phyloP scores from a whole-genome alignment of 2,888 invertebrate genomes.

The Netelia inedita region DNA sequence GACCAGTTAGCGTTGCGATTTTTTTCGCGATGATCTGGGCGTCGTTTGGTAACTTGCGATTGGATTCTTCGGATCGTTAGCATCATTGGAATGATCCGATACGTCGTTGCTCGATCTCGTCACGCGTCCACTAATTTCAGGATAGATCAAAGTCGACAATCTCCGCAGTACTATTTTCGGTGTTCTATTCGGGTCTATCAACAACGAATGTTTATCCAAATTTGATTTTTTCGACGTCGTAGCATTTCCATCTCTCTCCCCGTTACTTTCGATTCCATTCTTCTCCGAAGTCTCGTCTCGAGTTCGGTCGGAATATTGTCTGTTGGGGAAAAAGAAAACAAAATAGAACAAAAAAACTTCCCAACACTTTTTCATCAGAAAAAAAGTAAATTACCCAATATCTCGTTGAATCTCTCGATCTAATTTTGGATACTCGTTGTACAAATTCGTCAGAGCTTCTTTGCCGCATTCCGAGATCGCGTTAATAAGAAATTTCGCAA shows the following conservation, averaged over 20 bases:
- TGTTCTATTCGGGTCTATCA: slow-evolving; percentile 50
- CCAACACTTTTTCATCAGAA: neutral
- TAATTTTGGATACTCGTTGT: slow-evolving; percentile 80
- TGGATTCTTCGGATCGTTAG: neutral
- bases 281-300: neutral
- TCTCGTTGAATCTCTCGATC: slow-evolving; percentile 79
- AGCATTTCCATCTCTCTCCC: neutral
- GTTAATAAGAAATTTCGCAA: slow-evolving; percentile 86
- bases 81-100: neutral
- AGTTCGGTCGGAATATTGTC: slow-evolving; percentile 16
- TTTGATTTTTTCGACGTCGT: slow-evolving; percentile 10
- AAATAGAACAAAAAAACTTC: slow-evolving; percentile 31
- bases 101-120: neutral
- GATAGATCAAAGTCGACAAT: slow-evolving; percentile 76
- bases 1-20: neutral
- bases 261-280: neutral
- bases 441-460: slow-evolving; percentile 81
- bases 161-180: slow-evolving; percentile 77
- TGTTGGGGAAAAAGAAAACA: slow-evolving; percentile 29
- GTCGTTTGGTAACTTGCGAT: neutral
- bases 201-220: slow-evolving; percentile 21
- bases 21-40: neutral
- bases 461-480: slow-evolving; percentile 86
- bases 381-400: slow-evolving; percentile 68
- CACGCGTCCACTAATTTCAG: slow-evolving; percentile 56